These are phyloP conservation scores for Copsychus sechellarum DNA, from an alignment of 2,113 vertebrate species.

Conservation along the genomic window DNA sequence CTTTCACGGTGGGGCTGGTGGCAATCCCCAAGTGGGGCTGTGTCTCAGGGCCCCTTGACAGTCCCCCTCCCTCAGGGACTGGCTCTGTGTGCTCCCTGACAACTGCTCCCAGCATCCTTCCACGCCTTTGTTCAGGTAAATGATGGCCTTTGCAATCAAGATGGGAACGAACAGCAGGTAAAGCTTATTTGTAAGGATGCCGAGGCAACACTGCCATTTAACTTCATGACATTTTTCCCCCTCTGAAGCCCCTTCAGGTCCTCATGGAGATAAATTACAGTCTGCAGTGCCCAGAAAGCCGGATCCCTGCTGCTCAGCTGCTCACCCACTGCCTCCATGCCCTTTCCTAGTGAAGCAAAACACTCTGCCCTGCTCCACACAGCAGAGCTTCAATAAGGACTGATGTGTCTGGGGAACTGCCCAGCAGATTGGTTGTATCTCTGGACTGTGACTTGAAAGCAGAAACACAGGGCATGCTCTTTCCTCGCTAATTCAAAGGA, in stretches of 20 bases:
- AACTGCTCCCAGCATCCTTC: neutral
- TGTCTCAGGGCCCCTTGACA: neutral
- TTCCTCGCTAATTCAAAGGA: neutral
- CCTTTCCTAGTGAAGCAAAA: slow-evolving; percentile 11
- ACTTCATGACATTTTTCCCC: slow-evolving; percentile 18
- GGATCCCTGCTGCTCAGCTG: neutral
- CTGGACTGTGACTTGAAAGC: neutral
- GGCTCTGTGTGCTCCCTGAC: neutral
- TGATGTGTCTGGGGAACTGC: slow-evolving; percentile 11
- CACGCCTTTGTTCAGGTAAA: slow-evolving; percentile 51
- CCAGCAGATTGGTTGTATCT: neutral
- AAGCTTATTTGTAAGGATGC: slow-evolving; percentile 50
- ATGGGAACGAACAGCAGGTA: slow-evolving; percentile 58
- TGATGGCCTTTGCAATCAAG: slow-evolving; percentile 29
- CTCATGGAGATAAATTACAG: slow-evolving; percentile 52
- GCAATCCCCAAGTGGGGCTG: neutral
- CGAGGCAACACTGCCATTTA: slow-evolving; percentile 46
- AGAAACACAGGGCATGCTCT: neutral
- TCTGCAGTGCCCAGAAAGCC: neutral
- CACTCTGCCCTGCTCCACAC: neutral
- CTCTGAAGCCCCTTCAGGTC: slow-evolving; percentile 31
- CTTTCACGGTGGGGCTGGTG: neutral
- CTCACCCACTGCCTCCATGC: neutral
- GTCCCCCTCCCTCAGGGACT: neutral
- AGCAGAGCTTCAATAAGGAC: neutral